Conservation (phyloP, 2,113 vertebrate genomes). For the Talpa occidentalis region DNA sequence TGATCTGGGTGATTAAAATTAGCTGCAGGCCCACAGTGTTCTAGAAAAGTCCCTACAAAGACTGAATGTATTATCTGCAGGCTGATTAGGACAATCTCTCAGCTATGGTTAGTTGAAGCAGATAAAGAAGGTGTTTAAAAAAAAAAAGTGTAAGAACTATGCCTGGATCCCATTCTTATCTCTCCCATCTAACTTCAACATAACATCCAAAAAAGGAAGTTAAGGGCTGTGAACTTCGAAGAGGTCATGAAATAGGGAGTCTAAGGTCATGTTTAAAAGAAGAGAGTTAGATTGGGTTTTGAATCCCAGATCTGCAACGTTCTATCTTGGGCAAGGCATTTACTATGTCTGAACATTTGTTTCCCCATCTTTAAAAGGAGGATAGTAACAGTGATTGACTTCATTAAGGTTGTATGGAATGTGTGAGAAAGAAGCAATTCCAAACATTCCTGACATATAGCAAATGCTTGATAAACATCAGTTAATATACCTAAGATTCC, state of each 20-base stretch:
- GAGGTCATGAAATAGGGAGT: neutral
- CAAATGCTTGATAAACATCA: neutral
- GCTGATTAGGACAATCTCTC: neutral
- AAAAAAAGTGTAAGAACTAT: neutral
- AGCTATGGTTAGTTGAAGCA: neutral
- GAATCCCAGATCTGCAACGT: neutral
- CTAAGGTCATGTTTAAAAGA: neutral
- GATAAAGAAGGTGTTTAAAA: neutral
- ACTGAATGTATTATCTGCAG: neutral
- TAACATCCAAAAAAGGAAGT: neutral
- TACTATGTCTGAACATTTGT: neutral
- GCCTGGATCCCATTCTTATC: neutral
- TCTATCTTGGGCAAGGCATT: neutral
- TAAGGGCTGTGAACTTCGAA: neutral
- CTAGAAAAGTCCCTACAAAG: constrained; percentile 18
- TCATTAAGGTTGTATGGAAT: neutral
- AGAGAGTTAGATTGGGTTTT: neutral
- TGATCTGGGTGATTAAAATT: constrained; percentile 60
- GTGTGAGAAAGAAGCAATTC: constrained; percentile 14
- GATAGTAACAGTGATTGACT: neutral
- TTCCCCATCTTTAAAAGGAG: neutral
- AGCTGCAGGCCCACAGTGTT: constrained; percentile 22
- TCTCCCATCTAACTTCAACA: neutral
- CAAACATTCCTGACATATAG: neutral
- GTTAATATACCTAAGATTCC: neutral